Conservation (phyloP, 2,113 vertebrate genomes). For the Brachyhypopomus occidentalis region DNA sequence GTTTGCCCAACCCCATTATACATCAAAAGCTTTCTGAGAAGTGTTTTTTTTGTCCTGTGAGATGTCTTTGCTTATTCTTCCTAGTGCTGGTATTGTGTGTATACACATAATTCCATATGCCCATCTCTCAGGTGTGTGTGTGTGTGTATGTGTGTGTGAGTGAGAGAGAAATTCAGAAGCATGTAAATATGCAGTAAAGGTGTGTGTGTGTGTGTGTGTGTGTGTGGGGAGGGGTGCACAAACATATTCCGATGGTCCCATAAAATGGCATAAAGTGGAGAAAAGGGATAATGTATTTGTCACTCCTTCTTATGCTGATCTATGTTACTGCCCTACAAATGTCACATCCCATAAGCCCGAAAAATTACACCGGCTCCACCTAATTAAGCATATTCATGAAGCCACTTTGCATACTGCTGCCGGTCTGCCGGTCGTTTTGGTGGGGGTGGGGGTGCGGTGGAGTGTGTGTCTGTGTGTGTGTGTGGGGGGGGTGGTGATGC, state of each 20-base stretch:
- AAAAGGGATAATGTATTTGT: conserved; percentile 86
- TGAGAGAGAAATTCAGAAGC: conserved; percentile 20
- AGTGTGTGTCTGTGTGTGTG: no score
- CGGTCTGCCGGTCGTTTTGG: conserved; percentile 62
- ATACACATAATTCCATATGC: conserved; percentile 26
- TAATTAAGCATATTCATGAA: conserved; percentile 92
- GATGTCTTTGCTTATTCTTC: conserved; percentile 38
- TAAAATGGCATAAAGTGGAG: conserved; percentile 67
- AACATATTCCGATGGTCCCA: conserved; percentile 52
- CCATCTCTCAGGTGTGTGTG: neutral
- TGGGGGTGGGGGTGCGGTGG: neutral
- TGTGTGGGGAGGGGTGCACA: conserved; percentile 26
- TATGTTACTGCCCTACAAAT: conserved; percentile 85
- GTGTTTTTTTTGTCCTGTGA: conserved; percentile 4
- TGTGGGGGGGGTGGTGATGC: conserved; percentile 58
- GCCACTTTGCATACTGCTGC: conserved; percentile 83
- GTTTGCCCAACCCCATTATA: conserved; percentile 34
- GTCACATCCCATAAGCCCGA: conserved; percentile 86
- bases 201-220: conserved; percentile 49
- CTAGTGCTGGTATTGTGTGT: conserved; percentile 30
- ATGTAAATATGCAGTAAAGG: conserved; percentile 42
- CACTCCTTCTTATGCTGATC: conserved; percentile 84
- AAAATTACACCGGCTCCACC: conserved; percentile 87
- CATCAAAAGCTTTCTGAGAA: conserved; percentile 34
- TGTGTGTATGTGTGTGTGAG: conserved; percentile 23